These are phyloP conservation scores for Pampusana beccarii DNA, from an alignment of 2,113 vertebrate species.

Conservation along the genomic window DNA sequence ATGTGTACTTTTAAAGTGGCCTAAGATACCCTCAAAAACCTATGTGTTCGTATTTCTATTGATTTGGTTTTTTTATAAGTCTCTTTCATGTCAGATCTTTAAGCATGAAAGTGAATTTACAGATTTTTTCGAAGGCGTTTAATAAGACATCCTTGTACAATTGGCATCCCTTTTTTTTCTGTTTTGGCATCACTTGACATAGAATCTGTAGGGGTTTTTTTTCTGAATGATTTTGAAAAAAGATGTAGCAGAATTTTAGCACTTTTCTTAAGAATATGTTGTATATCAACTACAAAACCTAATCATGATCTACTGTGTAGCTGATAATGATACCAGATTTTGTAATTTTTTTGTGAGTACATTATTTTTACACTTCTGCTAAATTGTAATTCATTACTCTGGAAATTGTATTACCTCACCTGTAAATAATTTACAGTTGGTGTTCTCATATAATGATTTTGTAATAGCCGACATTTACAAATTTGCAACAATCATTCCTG, in stretches of 20 bases:
- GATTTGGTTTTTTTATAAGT: constrained; percentile 47
- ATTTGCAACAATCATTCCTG: constrained; percentile 68
- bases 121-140: constrained; percentile 72
- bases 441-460: constrained; percentile 64
- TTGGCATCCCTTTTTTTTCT: constrained; percentile 55
- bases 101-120: constrained; percentile 61
- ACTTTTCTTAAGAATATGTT: constrained; percentile 56
- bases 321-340: constrained; percentile 23
- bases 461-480: constrained; percentile 52
- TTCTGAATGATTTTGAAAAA: constrained; percentile 15
- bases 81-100: constrained; percentile 65
- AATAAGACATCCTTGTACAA: constrained; percentile 67
- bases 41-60: constrained; percentile 53
- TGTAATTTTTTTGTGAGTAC: constrained; percentile 31
- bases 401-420: constrained; percentile 69
- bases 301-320: constrained; percentile 23
- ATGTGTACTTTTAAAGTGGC: constrained; percentile 55
- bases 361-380: constrained; percentile 48
- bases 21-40: constrained; percentile 44
- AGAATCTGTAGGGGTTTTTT: constrained; percentile 8
- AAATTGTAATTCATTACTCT: constrained; percentile 36
- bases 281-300: constrained; percentile 26
- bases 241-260: constrained; percentile 65
- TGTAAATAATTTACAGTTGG: constrained; percentile 62
- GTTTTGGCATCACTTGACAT: constrained; percentile 60